Conservation (phyloP, 2,797 vertebrate species). For the Remorina albescens region DNA sequence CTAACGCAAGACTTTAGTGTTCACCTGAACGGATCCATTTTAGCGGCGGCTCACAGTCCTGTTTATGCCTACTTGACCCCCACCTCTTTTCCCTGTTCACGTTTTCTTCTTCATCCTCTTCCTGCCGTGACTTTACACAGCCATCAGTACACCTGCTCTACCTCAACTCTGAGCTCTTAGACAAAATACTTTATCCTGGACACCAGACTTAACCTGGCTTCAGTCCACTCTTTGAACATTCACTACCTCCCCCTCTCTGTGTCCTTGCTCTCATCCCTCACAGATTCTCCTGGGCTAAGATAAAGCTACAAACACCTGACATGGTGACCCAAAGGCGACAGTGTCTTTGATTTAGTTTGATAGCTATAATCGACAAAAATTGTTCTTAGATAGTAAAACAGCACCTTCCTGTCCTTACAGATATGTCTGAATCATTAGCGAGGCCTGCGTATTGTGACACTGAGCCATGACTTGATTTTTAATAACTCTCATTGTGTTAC, state of each 20-base stretch:
- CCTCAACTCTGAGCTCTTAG: conserved; percentile 22
- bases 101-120: neutral
- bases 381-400: neutral
- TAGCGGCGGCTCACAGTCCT: conserved; percentile 9
- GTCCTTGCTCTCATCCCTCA: conserved; percentile 12
- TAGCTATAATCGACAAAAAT: neutral
- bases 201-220: conserved; percentile 33
- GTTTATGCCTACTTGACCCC: neutral
- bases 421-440: neutral
- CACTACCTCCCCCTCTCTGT: neutral
- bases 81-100: neutral
- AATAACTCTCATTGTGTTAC: conserved; percentile 11
- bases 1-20: conserved; percentile 74
- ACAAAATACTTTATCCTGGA: conserved; percentile 34
- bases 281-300: conserved; percentile 8
- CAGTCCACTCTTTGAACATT: conserved; percentile 2
- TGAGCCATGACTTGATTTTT: conserved; percentile 5
- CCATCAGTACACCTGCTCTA: neutral
- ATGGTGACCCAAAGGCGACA: conserved; percentile 1
- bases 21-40: conserved; percentile 39
- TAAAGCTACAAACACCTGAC: conserved; percentile 16
- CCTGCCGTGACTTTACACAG: too few species aligned
- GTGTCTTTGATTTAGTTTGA: conserved; percentile 10
- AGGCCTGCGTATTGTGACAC: neutral
- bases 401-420: neutral